A percentile compares a stretch with the other conserved stretches of the same genome.
Conservation (phyloP, 2,888 invertebrate species). For the Lochmaea capreae region DNA sequence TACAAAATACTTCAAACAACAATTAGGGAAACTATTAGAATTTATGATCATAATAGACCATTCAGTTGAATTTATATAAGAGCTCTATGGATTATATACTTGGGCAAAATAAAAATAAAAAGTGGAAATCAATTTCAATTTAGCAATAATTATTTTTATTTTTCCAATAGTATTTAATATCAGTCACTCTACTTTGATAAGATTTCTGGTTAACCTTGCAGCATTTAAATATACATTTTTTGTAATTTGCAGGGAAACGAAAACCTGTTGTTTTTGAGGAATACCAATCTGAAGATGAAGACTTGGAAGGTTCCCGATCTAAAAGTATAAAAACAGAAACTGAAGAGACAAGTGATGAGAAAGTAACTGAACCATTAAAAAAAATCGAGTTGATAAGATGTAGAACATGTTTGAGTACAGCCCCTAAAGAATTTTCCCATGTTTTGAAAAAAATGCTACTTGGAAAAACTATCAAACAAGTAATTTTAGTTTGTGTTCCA, state of each 20-base stretch:
- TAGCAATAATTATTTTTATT: too few relatives aligned
- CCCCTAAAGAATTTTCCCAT: slow-evolving; percentile 6
- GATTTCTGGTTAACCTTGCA: too few relatives aligned
- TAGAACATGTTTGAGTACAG: slow-evolving; percentile 35
- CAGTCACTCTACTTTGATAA: too few relatives aligned
- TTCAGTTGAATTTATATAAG: too few relatives aligned
- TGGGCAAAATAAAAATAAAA: too few relatives aligned
- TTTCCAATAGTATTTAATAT: too few relatives aligned
- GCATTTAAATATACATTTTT: slow-evolving; percentile 5
- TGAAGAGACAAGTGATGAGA: neutral
- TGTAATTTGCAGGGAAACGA: slow-evolving; percentile 20
- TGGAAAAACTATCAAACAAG: slow-evolving; percentile 33
- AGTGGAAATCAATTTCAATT: too few relatives aligned
- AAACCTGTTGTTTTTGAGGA: slow-evolving; percentile 14
- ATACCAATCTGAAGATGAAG: slow-evolving; percentile 17
- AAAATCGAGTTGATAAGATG: slow-evolving; percentile 23
- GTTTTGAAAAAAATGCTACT: slow-evolving; percentile 23
- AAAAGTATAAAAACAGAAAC: neutral
- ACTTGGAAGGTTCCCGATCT: neutral
- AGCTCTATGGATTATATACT: too few relatives aligned
- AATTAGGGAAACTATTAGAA: too few relatives aligned
- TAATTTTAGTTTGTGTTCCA: slow-evolving; percentile 32
- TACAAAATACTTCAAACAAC: neutral
- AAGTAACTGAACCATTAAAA: slow-evolving; percentile 3
- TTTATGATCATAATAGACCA: too few relatives aligned